A percentile compares a stretch with the other conserved stretches of the same genome.
Evolutionary conservation across 2,113 vertebrate species (phyloP).

Genomic region (Thinocorus orbignyianus): DNA sequence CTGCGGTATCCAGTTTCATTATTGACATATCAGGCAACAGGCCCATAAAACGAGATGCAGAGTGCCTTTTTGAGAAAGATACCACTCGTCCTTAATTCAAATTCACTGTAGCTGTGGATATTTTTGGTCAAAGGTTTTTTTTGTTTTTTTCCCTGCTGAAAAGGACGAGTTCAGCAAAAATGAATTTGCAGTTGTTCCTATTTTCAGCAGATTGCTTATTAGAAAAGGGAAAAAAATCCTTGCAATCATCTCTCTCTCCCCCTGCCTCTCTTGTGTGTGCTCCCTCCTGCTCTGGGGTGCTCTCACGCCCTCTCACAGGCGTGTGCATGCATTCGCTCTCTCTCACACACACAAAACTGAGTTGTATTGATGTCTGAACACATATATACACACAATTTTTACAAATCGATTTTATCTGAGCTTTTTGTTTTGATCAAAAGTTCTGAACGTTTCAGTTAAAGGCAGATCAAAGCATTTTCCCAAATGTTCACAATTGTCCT

Average conservation of each 20-base stretch:
- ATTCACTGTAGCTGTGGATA: background rate
- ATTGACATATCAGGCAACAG: background rate
- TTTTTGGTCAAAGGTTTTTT: background rate
- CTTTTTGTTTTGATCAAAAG: background rate
- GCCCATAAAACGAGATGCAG: background rate
- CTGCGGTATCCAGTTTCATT: constrained; percentile 46
- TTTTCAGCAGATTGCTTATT: constrained; percentile 34
- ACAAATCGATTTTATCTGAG: background rate
- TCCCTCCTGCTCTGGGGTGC: background rate
- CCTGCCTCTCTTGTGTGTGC: background rate
- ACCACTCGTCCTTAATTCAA: background rate
- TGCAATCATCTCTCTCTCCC: background rate
- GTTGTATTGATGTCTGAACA: background rate
- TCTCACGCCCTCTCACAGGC: rapidly evolving
- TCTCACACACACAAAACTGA: background rate
- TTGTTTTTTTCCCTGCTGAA: background rate
- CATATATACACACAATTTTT: background rate
- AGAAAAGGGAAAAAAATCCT: background rate
- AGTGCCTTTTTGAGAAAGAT: constrained; percentile 26
- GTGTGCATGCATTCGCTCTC: rapidly evolving
- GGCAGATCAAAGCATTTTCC: background rate
- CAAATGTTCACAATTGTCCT: background rate
- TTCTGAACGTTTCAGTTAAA: background rate
- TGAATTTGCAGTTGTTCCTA: constrained; percentile 17
- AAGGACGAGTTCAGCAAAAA: constrained; percentile 32